Evolutionary conservation across 2,888 invertebrate genomes (phyloP).

Genomic region (Andrena haemorrhoa): DNA sequence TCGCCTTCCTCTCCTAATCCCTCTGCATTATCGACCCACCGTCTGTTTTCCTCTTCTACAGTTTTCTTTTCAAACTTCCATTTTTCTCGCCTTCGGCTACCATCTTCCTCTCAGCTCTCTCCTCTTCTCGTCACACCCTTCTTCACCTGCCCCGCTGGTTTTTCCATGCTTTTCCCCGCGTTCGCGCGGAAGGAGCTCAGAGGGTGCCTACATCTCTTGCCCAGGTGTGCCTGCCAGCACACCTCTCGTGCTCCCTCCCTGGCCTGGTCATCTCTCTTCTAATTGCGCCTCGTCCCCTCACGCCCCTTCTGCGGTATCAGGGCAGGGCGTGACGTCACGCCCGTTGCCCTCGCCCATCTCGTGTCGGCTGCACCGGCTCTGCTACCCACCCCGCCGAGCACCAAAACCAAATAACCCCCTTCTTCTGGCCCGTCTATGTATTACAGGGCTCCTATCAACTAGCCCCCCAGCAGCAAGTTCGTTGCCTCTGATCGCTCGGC

Average conservation of each 20-base stretch:
- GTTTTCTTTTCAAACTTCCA: background rate
- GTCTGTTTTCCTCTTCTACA: constrained; percentile 42
- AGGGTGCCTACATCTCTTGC: background rate
- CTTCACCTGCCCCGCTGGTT: background rate
- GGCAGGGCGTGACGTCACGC: constrained; percentile 73
- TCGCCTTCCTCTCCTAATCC: background rate
- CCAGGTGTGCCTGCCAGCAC: constrained; percentile 11
- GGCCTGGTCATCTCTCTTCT: constrained; percentile 32
- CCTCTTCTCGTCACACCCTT: background rate
- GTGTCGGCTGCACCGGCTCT: constrained; percentile 53
- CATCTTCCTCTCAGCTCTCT: background rate
- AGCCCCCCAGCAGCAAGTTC: constrained; percentile 35
- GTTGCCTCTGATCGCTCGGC: constrained; percentile 41
- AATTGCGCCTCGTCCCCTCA: constrained; percentile 13
- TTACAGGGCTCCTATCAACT: constrained; percentile 37
- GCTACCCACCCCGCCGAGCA: constrained; percentile 58
- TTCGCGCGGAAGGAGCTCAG: background rate
- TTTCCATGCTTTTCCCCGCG: background rate
- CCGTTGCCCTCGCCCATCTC: constrained; percentile 66
- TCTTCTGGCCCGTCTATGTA: constrained; percentile 38
- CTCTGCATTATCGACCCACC: background rate
- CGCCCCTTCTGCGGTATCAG: constrained; percentile 19
- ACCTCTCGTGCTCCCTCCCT: background rate
- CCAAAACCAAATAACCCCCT: constrained; percentile 69
- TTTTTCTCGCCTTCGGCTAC: background rate